phyloP scores from a whole-genome alignment of 2,113 vertebrate species.

The Epinephelus lanceolatus region DNA sequence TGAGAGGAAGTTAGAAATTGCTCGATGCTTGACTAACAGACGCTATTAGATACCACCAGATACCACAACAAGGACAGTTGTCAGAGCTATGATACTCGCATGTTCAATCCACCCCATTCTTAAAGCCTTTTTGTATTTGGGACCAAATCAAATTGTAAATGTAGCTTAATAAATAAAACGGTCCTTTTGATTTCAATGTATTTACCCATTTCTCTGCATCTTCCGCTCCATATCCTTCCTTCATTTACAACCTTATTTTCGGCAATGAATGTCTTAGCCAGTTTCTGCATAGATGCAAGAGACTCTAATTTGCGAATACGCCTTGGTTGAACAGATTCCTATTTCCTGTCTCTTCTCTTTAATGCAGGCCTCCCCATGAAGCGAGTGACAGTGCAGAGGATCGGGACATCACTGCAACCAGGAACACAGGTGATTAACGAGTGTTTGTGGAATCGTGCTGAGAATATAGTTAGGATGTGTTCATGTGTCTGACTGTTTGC shows the following conservation, averaged over 20 bases:
- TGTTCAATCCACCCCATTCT: neutral
- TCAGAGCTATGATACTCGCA: neutral
- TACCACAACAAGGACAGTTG: accelerated
- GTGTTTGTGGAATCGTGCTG: conserved; percentile 39
- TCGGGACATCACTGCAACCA: neutral
- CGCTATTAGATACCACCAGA: neutral
- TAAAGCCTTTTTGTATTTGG: neutral
- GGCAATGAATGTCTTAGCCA: conserved; percentile 1
- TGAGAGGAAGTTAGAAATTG: neutral
- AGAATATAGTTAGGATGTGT: conserved; percentile 22
- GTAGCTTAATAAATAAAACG: conserved; percentile 9
- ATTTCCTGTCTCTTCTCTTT: conserved; percentile 50
- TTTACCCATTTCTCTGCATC: conserved; percentile 7
- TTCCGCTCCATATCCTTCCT: neutral
- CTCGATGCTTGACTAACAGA: neutral
- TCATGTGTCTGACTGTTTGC: conserved; percentile 2
- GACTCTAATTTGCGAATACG: conserved; percentile 28
- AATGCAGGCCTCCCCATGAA: conserved; percentile 31
- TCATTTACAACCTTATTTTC: conserved; percentile 39
- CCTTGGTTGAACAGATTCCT: conserved; percentile 42
- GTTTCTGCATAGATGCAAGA: conserved; percentile 20
- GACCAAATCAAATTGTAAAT: conserved; percentile 19
- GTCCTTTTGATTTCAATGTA: conserved; percentile 8
- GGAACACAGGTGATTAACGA: conserved; percentile 50
- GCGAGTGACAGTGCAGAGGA: conserved; percentile 13